A percentile compares a stretch with the other conserved stretches of the same genome.
phyloP scores from a whole-genome alignment of 2,797 vertebrate species.

The Alauda arvensis region DNA sequence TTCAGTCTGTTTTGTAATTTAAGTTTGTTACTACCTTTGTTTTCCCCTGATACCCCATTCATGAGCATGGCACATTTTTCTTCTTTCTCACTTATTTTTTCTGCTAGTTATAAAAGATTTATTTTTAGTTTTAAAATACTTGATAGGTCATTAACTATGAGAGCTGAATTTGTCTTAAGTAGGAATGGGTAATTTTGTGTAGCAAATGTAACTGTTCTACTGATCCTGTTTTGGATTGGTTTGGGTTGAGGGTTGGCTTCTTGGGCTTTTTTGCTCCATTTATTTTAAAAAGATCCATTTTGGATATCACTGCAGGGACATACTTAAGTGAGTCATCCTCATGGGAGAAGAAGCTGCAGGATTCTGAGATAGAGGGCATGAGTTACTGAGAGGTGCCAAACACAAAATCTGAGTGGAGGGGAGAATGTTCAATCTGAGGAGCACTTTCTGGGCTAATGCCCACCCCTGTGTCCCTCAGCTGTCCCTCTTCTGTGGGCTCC shows the following conservation, averaged over 20 bases:
- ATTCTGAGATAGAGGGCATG: background rate
- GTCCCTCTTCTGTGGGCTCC: background rate
- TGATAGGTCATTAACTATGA: background rate
- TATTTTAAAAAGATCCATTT: background rate
- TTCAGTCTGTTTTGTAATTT: background rate
- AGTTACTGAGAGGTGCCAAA: background rate
- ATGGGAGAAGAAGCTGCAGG: background rate
- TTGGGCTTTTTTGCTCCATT: background rate
- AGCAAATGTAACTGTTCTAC: background rate
- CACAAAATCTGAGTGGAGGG: background rate
- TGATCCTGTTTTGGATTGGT: background rate
- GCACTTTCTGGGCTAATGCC: fast-evolving
- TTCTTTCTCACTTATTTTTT: background rate
- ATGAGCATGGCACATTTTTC: background rate
- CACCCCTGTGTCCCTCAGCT: background rate
- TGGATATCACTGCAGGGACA: background rate
- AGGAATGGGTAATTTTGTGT: background rate
- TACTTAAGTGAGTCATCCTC: background rate
- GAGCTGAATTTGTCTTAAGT: background rate
- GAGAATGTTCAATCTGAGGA: background rate
- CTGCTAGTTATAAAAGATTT: background rate
- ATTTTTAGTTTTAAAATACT: background rate
- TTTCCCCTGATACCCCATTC: background rate
- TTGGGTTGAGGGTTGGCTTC: background rate
- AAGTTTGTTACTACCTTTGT: background rate